A percentile compares a stretch with the other conserved stretches of the same genome.
Evolutionary conservation across 23 tunicate genomes (phyloP).

Genomic region (Halocynthia aurantium): DNA sequence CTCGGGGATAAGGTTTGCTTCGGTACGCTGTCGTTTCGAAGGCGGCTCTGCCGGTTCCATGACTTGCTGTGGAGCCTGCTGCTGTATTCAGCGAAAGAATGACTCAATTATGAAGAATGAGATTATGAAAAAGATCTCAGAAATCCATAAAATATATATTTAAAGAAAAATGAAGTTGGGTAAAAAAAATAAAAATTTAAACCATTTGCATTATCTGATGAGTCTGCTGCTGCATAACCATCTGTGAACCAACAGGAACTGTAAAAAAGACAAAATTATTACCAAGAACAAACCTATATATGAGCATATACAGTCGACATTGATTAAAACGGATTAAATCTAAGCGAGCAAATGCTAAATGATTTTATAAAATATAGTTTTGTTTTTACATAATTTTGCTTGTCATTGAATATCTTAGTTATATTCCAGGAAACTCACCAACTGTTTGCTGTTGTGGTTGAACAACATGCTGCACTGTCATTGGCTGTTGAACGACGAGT

Average conservation of each 20-base stretch:
- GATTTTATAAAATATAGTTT: no score
- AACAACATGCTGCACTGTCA: conserved; percentile 50
- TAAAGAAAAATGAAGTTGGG: background rate
- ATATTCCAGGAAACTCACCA: conserved; percentile 19
- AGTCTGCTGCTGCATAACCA: conserved; percentile 33
- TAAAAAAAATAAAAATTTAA: background rate
- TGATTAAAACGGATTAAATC: no score
- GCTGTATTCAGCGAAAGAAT: background rate
- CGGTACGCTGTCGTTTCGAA: conserved; percentile 76
- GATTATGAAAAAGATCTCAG: no score
- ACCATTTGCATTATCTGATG: conserved; percentile 23
- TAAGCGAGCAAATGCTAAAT: no score
- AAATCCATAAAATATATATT: background rate
- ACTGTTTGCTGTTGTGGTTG: conserved; percentile 61
- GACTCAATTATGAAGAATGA: no score
- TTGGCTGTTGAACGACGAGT: conserved; percentile 85
- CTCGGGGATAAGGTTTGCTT: conserved; percentile 84
- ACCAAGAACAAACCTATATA: no score
- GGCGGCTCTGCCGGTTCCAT: conserved; percentile 33
- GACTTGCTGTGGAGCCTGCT: conserved; percentile 7
- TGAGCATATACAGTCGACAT: no score
- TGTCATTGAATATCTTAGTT: no score
- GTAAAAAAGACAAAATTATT: background rate
- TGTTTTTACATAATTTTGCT: no score
- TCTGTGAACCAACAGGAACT: background rate